Base-by-base conservation (phyloP, 2,888 invertebrate species). In the Drosophila anomalata region DNA sequence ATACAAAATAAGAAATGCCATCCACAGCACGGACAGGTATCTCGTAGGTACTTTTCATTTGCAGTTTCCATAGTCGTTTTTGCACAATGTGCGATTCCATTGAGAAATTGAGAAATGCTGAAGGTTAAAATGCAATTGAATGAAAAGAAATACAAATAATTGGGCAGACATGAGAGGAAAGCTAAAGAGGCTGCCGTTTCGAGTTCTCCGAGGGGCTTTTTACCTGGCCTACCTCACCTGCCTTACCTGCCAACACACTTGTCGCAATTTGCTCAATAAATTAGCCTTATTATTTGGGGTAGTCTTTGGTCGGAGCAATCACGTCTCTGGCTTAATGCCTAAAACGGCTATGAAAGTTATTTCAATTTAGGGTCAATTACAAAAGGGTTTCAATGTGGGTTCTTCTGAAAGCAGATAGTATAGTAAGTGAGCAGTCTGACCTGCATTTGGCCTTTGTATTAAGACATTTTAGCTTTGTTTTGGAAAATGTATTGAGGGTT, bases 61-160 rank as follows among this genome's bases (percentile, higher is more conserved):
- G 65, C 39, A 41, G 29, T 31, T 36, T n/a, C 36, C 36, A 36
- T 46, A 11, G 12, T 31, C 29, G 3, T 11, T 51, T 67, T 56
- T 56, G 36, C 60, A 42, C 68, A 68, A 68, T 54, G 14, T 56
- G 69, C 74, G 63, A 79, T 61, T 74, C 74, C 79, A 81, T 85
- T 80, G 85, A 81, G 68, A 69, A 84, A 84, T 81, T 80, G 85
- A 81, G 69, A 69, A 84, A 84, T 81, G 73, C 57, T 80, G 85
- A 85, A 80, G 86, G 81, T 86, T 82, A 86, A 81, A 79, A 48
- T 79, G 81, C 79, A 85, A 85, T 82, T 82, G 79, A 68, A 51
- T 75, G 83, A 77, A 82, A 77, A 52, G 66, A 65, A 66, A 65
- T 53, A 53, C 66, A 65, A 65, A 65, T 65, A 65, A 65, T 65